phyloP scores from a whole-genome alignment of 2,888 invertebrate species.

The Galeopsomyia nigrocyanea region DNA sequence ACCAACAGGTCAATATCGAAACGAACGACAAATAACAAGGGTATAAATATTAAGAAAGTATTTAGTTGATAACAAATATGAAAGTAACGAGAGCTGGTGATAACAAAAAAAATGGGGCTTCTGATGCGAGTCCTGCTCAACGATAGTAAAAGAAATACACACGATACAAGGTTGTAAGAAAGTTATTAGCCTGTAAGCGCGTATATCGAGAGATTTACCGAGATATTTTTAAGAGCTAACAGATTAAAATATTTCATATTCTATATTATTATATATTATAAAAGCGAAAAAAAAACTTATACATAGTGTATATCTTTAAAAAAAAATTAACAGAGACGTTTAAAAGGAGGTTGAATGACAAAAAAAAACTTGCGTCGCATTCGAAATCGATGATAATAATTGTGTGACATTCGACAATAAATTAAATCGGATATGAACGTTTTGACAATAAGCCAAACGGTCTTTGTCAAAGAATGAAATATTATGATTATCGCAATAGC shows the following conservation, averaged over 20 bases:
- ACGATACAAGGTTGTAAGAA: conserved; percentile 68
- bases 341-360: conserved; percentile 22
- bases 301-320: conserved; percentile 45
- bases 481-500: too few species aligned
- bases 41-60: background rate
- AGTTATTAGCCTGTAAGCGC: conserved; percentile 61
- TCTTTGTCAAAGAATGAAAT: too few species aligned
- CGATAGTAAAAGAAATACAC: conserved; percentile 48
- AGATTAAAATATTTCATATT: conserved; percentile 66
- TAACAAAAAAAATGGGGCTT: conserved; percentile 30
- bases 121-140: background rate
- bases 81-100: conserved; percentile 28
- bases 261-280: conserved; percentile 51
- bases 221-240: conserved; percentile 66
- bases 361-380: background rate
- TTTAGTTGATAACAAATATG: conserved; percentile 1
- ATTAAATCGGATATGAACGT: conserved; percentile 27
- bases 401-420: conserved; percentile 49
- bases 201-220: conserved; percentile 59
- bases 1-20: conserved; percentile 24
- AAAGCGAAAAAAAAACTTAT: conserved; percentile 40
- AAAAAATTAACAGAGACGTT: conserved; percentile 16
- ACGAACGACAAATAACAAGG: background rate
- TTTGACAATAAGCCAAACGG: conserved; percentile 45
- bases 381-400: conserved; percentile 44